Base-by-base conservation (phyloP, 2,113 vertebrate species). In the Hemicordylus capensis region DNA sequence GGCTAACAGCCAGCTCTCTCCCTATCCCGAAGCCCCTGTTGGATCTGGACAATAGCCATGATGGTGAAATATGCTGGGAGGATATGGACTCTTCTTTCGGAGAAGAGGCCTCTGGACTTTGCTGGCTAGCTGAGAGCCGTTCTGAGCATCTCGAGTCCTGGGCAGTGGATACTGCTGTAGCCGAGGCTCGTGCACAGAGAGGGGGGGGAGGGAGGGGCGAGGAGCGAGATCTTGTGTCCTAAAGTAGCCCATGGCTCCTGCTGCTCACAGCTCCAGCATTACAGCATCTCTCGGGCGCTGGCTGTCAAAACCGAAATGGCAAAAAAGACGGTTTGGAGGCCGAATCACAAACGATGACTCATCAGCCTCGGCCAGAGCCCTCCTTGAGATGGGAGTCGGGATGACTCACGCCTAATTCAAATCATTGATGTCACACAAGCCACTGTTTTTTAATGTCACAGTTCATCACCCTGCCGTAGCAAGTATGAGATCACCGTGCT, bases 331-430 rank as follows among this genome's bases (percentile, higher is more conserved):
- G 0, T 3, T 90, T 92, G 90, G 90, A 89, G 89, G 90, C 87
- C 6, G 48, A 87, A 56, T 91, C 81, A 69, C 73, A 3, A 0
- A 64, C 61, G 89, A 85, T 93, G 88, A 93, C 87, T 92, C 92
- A 92, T 84, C 90, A 77, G 77, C 73, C 34, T 89, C 54, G 87
- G 89, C 77, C 90, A 87, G 88, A 84, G 1, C 89, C 88, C 87
- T 93, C 87, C 92, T 92, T 89, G 88, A 92, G 92, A 83, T 15
- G 28, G 82, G 84, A 11, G 20, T 44, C 0, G 80, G 22, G 56
- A 54, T 92, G 93, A 94, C 77, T 95, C 93, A 92, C 48, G 66
- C 64, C 88, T 88, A 86, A 94, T 93, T 86, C 74, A 77, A n/a
- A 87, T 89, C 84, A 91, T 86, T 93, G 91, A 91, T 88, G 67